phyloP scores from a whole-genome alignment of 2,888 invertebrate species.

The Busseola fusca region DNA sequence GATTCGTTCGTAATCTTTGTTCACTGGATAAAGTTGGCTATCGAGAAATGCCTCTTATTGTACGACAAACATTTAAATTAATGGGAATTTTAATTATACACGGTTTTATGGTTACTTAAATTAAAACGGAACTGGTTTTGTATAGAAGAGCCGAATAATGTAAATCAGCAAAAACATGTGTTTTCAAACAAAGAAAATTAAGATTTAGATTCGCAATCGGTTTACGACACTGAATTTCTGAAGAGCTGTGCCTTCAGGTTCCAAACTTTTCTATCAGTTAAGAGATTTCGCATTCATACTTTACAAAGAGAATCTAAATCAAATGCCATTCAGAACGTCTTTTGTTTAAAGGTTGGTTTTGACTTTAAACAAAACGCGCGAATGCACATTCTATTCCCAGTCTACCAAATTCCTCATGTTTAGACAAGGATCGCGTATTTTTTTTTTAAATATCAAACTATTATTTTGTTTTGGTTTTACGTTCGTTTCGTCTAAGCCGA shows the following conservation, averaged over 20 bases:
- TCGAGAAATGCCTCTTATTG: constrained; percentile 48
- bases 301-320: constrained; percentile 19
- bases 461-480: neutral
- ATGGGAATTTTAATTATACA: neutral
- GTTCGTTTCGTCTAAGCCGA: neutral
- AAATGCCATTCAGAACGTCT: constrained; percentile 13
- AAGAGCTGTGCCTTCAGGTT: constrained; percentile 21
- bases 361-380: neutral
- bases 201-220: constrained; percentile 11
- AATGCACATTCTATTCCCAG: neutral
- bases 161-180: neutral
- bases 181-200: constrained; percentile 13
- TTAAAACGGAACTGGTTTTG: neutral
- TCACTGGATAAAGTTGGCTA: constrained; percentile 38
- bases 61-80: constrained; percentile 26
- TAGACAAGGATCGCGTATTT: neutral
- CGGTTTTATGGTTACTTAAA: neutral
- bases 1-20: constrained; percentile 58
- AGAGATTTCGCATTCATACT: constrained; percentile 32
- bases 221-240: constrained; percentile 7
- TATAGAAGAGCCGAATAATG: constrained; percentile 3
- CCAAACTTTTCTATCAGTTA: constrained; percentile 39
- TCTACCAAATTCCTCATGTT: neutral
- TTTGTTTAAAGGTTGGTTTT: constrained; percentile 12
- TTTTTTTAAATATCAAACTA: no score